These are phyloP conservation scores for Budorcas taxicolor DNA, from an alignment of 2,113 vertebrate genomes.

Conservation along the genomic window DNA sequence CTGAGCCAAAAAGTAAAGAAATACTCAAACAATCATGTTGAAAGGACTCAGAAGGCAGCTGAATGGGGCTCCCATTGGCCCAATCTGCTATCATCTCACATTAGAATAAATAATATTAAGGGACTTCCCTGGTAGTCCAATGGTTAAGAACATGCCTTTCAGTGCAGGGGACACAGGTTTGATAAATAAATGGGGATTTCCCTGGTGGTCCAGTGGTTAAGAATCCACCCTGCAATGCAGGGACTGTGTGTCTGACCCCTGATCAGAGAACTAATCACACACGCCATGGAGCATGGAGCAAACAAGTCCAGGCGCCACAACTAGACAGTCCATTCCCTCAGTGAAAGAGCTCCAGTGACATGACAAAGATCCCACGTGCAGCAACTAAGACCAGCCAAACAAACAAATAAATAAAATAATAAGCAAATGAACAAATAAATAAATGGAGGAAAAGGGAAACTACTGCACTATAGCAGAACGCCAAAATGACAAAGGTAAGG, in stretches of 20 bases:
- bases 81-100: not conserved
- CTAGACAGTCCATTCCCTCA: not conserved
- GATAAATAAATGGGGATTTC: not conserved
- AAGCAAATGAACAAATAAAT: not conserved
- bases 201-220: not conserved
- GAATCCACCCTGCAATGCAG: not conserved
- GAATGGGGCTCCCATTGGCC: not conserved
- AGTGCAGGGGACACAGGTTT: not conserved
- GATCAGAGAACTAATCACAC: not conserved
- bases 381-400: not conserved
- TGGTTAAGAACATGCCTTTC: not conserved
- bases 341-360: not conserved
- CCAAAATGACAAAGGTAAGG: not conserved
- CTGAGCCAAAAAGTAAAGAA: not conserved
- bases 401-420: not conserved
- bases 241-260: not conserved
- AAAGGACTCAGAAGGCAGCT: not conserved
- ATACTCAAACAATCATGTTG: not conserved
- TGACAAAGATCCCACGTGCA: not conserved
- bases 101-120: not conserved
- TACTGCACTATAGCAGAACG: not conserved
- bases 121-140: not conserved
- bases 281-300: not conserved
- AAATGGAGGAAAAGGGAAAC: not conserved
- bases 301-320: not conserved